Base-by-base conservation (phyloP, 2,797 vertebrate species). In the Erithacus rubecula region DNA sequence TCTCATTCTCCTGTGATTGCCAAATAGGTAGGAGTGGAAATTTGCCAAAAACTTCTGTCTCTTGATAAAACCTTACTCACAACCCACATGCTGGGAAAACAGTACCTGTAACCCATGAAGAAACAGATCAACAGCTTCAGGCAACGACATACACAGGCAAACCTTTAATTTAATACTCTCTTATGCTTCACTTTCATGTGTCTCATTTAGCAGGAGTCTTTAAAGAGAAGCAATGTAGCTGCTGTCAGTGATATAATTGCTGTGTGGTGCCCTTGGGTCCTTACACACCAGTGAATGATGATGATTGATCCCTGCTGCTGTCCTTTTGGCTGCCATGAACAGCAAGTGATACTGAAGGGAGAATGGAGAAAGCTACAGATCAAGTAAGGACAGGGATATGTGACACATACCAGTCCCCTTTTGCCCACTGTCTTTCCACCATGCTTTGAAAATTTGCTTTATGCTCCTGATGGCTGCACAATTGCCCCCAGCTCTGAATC, bases 121-220 rank as follows among this genome's bases (percentile, higher is more conserved):
- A 93, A 95, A 91, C 67, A 95, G 85, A 83, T 51, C 9, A 0
- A 82, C 79, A 87, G 89, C 94, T 94, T 59, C 87, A 93, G 95
- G 95, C 94, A 93, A 93, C 71, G 91, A 83, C 84, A 92, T 68
- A 80, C 41, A 67, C 70, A 88, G 74, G 81, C 70, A 93, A 89
- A 91, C 46, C 60, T 88, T 94, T 94, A 82, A 96, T 87, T 93
- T 88, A 95, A 80, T 83, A 52, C 80, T 91, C 67, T 76, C 90
- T 86, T 69, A 59, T 59, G 75, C 79, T 91, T 39, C 46, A 65
- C 89, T 95, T 96, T 94, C 80, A 95, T 91, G 89, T 94, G 77
- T 65, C 87, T 95, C 85, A 90, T 93, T 93, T 93, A 92, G 80
- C 89, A 90, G 11, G 23, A 53, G 51, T 70, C 89, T 95, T 94